A percentile compares a stretch with the other conserved stretches of the same genome.
phyloP scores from a whole-genome alignment of 2,797 vertebrate genomes.

The Sebastiscus albofasciatus region DNA sequence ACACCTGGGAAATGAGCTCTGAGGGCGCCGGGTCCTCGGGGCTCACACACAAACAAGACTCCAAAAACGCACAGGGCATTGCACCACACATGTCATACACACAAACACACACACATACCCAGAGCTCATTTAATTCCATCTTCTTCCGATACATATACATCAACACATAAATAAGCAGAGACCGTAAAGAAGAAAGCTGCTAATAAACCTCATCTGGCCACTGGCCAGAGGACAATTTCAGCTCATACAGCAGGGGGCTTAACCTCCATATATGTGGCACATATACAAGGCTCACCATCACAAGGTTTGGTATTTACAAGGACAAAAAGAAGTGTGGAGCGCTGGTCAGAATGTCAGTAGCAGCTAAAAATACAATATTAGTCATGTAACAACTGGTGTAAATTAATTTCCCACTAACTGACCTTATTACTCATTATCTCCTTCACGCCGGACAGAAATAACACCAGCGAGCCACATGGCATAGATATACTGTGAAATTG shows the following conservation, averaged over 20 bases:
- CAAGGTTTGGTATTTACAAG: conserved; percentile 67
- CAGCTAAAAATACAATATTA: conserved; percentile 71
- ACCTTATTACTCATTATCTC: conserved; percentile 63
- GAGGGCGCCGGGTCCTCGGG: conserved; percentile 34
- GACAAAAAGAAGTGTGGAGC: conserved; percentile 52
- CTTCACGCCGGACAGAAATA: conserved; percentile 30
- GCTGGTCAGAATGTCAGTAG: conserved; percentile 48
- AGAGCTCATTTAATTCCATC: conserved; percentile 49
- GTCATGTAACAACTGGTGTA: conserved; percentile 63
- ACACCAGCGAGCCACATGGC: background rate
- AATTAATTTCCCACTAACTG: conserved; percentile 66
- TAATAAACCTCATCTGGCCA: conserved; percentile 60
- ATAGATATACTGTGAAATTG: background rate
- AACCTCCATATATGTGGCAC: conserved; percentile 55
- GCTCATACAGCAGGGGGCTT: conserved; percentile 42
- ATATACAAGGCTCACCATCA: conserved; percentile 48
- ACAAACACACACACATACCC: background rate
- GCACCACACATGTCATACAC: background rate
- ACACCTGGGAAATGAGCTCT: conserved; percentile 82
- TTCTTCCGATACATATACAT: conserved; percentile 43
- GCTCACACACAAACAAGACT: conserved; percentile 21
- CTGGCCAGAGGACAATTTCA: conserved; percentile 68
- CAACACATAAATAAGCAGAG: conserved; percentile 61
- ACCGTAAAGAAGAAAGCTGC: conserved; percentile 48
- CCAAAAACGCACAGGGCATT: conserved; percentile 3